These are phyloP conservation scores for Protonemura montana DNA, from an alignment of 2,888 invertebrate species.

Conservation along the genomic window DNA sequence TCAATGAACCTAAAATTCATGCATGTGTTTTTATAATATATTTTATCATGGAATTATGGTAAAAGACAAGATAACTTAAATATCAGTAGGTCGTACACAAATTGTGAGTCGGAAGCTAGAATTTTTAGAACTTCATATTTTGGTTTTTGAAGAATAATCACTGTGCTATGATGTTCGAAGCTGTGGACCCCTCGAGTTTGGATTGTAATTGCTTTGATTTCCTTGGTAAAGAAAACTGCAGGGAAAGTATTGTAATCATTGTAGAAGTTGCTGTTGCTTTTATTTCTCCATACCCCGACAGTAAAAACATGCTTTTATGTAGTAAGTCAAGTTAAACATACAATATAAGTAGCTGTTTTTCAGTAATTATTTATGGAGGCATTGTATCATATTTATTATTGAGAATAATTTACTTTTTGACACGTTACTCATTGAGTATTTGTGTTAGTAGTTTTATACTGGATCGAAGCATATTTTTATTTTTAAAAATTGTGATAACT, in stretches of 20 bases:
- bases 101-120: not conserved
- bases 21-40: not conserved
- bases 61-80: not conserved
- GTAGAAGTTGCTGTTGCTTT: not conserved
- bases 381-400: not conserved
- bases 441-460: slow-evolving; percentile 34
- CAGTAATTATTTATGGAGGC: not conserved
- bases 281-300: not conserved
- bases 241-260: not conserved
- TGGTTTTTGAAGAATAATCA: not conserved
- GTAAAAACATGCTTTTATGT: not conserved
- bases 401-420: not conserved
- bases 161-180: not conserved
- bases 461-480: slow-evolving; percentile 17
- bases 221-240: not conserved
- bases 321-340: not conserved
- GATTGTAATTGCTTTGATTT: not conserved
- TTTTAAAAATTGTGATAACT: slow-evolving; percentile 39
- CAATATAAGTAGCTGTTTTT: not conserved
- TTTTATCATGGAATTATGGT: not conserved
- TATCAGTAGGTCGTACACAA: not conserved
- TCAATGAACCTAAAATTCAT: not conserved
- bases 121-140: not conserved
- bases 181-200: not conserved
- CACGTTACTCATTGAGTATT: slow-evolving; percentile 12